phyloP scores from a whole-genome alignment of 2,797 vertebrate genomes.

The Bradypodion pumilum region DNA sequence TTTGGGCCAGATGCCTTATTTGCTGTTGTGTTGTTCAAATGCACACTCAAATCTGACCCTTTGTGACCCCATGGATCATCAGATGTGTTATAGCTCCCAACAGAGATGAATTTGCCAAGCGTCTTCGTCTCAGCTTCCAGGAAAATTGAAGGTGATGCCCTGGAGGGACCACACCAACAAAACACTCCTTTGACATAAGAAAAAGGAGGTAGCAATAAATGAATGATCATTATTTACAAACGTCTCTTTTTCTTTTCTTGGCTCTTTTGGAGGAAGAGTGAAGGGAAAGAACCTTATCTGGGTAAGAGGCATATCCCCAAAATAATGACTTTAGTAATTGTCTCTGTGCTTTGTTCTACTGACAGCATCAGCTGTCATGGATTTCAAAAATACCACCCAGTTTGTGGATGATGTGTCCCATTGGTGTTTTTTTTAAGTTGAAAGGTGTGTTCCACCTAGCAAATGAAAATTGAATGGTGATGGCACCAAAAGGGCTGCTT shows the following conservation, averaged over 20 bases:
- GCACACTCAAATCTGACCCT: too few relatives aligned
- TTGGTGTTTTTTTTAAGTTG: background rate
- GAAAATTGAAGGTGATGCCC: background rate
- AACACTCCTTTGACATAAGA: conserved; percentile 1
- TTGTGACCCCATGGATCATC: too few relatives aligned
- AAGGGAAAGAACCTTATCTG: background rate
- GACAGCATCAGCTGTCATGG: background rate
- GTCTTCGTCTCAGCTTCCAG: background rate
- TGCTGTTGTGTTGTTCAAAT: too few relatives aligned
- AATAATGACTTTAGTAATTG: conserved; percentile 1
- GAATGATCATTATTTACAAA: conserved; percentile 3
- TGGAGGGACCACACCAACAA: background rate
- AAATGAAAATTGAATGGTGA: too few relatives aligned
- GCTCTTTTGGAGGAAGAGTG: background rate
- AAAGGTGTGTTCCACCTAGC: background rate
- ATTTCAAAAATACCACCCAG: background rate
- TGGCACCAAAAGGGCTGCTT: too few relatives aligned
- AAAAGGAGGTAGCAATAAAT: background rate
- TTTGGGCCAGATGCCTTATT: background rate
- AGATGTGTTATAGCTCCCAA: background rate
- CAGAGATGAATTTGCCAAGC: background rate
- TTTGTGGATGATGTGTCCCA: background rate
- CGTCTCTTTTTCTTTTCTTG: background rate
- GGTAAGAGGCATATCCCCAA: background rate
- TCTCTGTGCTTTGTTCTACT: background rate